Conservation (phyloP, 2,888 invertebrate genomes). For the Tricholauxania praeusta region DNA sequence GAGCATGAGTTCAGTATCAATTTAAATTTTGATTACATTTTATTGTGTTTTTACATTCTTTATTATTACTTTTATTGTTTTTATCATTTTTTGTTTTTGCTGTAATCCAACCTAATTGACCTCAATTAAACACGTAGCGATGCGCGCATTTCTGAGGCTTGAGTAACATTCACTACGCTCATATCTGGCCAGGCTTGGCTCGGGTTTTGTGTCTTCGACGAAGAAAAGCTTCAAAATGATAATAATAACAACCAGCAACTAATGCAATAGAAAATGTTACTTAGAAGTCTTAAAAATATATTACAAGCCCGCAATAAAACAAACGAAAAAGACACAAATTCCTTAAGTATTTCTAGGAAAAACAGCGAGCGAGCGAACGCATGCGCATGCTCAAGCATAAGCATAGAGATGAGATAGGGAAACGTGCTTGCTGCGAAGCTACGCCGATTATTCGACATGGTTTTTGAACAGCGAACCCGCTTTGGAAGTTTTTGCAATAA, state of each 20-base stretch:
- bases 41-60: background rate
- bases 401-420: conserved; percentile 12
- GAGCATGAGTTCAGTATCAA: conserved; percentile 24
- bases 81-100: conserved; percentile 20
- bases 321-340: conserved; percentile 10
- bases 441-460: conserved; percentile 34
- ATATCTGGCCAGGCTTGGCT: background rate
- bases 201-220: background rate
- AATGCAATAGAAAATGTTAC: conserved; percentile 17
- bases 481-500: conserved; percentile 7
- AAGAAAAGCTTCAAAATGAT: conserved; percentile 1
- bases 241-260: conserved; percentile 2
- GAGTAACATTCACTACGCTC: conserved; percentile 6
- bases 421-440: conserved; percentile 34
- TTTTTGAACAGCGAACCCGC: background rate
- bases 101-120: conserved; percentile 63
- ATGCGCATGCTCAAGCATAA: conserved; percentile 34
- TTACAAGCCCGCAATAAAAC: conserved; percentile 5
- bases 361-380: conserved; percentile 23
- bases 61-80: conserved; percentile 11
- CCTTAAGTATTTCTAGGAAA: conserved; percentile 34
- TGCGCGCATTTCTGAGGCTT: conserved; percentile 40
- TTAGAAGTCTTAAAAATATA: conserved; percentile 5
- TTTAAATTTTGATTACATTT: conserved; percentile 37
- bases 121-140: conserved; percentile 58